phyloP scores from a whole-genome alignment of 2,797 vertebrate species.

The Streptopelia turtur region DNA sequence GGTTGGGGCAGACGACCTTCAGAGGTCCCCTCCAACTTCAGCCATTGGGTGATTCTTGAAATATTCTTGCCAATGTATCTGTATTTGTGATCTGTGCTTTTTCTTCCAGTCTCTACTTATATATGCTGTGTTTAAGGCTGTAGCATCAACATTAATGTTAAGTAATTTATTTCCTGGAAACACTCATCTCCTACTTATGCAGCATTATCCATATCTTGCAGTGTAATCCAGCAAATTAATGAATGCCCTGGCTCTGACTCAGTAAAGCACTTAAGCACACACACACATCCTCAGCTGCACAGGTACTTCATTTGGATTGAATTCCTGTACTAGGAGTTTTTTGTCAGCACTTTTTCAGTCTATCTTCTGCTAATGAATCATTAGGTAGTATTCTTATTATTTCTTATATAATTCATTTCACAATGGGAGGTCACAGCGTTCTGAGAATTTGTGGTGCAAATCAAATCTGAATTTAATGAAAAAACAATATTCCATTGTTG shows the following conservation, averaged over 20 bases:
- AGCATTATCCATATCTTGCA: background rate
- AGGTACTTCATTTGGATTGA: background rate
- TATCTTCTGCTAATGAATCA: background rate
- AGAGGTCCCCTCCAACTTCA: background rate
- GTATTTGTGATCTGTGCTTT: background rate
- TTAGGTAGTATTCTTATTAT: background rate
- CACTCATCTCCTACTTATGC: background rate
- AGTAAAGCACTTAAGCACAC: conserved; percentile 16
- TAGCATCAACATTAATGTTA: background rate
- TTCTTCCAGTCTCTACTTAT: background rate
- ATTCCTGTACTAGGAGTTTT: background rate
- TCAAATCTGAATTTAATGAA: background rate
- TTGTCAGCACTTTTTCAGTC: background rate
- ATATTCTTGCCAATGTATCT: background rate
- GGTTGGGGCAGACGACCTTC: background rate
- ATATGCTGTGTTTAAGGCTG: background rate
- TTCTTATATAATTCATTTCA: background rate
- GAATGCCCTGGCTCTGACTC: conserved; percentile 1
- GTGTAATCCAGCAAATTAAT: background rate
- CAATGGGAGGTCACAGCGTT: background rate
- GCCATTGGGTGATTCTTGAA: background rate
- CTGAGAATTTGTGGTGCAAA: background rate
- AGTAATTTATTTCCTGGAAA: background rate
- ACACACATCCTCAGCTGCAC: background rate
- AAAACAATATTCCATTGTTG: background rate